Percentiles rank a stretch among this genome's conserved stretches.
These are phyloP conservation scores for Sinodicranocentrus sp. DNA, from an alignment of 2,888 invertebrate genomes.

Conservation along the genomic window DNA sequence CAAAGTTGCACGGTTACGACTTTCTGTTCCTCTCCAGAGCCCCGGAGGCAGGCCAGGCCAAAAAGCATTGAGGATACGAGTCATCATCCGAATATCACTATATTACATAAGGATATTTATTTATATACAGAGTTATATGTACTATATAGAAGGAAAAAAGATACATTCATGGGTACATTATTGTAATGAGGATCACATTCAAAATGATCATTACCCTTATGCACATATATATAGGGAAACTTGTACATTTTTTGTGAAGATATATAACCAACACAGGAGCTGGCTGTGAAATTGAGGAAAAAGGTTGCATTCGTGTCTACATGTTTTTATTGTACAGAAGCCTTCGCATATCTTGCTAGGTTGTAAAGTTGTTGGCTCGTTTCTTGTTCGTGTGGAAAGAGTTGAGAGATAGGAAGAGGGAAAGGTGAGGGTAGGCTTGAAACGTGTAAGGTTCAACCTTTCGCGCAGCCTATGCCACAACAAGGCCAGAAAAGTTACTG, in stretches of 20 bases:
- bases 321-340: conserved; percentile 22
- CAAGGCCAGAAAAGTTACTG: conserved; percentile 71
- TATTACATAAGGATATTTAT: background rate
- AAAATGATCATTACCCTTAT: too few relatives aligned
- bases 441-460: conserved; percentile 72
- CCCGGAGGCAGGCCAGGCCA: conserved; percentile 76
- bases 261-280: too few relatives aligned
- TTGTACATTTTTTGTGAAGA: too few relatives aligned
- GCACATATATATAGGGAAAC: too few relatives aligned
- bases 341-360: conserved; percentile 22
- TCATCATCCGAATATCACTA: conserved; percentile 7
- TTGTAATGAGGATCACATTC: conserved; percentile 11
- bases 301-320: background rate
- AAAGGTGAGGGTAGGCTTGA: conserved; percentile 46
- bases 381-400: too few relatives aligned
- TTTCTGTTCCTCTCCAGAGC: conserved; percentile 68
- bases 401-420: conserved; percentile 13
- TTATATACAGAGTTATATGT: conserved; percentile 8
- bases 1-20: conserved; percentile 76
- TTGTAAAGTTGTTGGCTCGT: too few relatives aligned
- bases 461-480: conserved; percentile 76
- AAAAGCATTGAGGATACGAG: conserved; percentile 27
- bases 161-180: background rate
- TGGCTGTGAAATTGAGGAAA: too few relatives aligned
- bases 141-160: background rate